Evolutionary conservation across 1,140 invertebrate species (phyloP), one percentile per base, ranked within the genome.

Genomic region (Drosophila pallidifrons): DNA sequence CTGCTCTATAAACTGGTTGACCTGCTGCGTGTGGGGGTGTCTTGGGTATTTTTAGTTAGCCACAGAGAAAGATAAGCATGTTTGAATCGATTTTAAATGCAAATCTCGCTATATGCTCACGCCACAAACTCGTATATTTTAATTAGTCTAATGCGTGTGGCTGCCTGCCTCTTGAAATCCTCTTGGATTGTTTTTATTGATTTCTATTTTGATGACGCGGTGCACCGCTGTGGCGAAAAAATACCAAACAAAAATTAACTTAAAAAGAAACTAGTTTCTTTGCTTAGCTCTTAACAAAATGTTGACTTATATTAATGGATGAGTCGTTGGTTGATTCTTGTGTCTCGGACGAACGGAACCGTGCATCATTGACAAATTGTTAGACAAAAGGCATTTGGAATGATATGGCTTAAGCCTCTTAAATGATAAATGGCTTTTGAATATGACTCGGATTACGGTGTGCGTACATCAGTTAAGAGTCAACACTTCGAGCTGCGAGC

Each of bases 341-440:
- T 25, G 20, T 25, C 20, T 25, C 20, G 16, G 51, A 51, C 45
- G 64, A 64, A 35, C 38, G 43, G 57, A 71, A 74, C 52, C 70
- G 68, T 82, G 83, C 79, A 87, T 74, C 73, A 86, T 86, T 86
- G 83, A 87, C 82, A 87, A 88, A 88, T 88, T 47, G 73, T 58
- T 57, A 68, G 59, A 77, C 80, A 77, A 88, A 87, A 74, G 65
- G 49, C 47, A 64, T 63, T 69, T 61, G 32, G 15, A 28, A 13
- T 61, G 55, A 71, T 79, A 75, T 30, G 70, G 64, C 69, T 81
- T 74, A 77, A 77, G 77, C 35, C 80, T 25, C 61, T 64, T 52
- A 66, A 52, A 66, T 86, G 82, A 86, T 86, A 86, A 86, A 86
- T 86, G 82, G 70, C 65, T 79, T 81, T 76, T 81, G 80, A 86